Base-by-base conservation (phyloP, 1,140 invertebrate species). In the Globodera rostochiensis region DNA sequence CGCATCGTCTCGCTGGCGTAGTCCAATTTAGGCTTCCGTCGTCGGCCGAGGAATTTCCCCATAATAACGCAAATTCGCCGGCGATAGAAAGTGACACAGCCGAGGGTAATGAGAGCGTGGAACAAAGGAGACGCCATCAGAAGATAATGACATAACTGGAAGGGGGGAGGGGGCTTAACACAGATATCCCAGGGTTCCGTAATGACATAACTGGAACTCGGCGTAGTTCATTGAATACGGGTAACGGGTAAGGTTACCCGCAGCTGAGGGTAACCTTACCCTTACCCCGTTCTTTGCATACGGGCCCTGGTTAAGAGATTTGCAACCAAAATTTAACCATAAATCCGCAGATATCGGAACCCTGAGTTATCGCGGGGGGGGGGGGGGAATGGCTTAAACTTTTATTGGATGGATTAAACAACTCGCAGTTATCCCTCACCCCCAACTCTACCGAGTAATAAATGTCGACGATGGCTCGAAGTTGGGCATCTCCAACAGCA, bases 1-100 rank as follows among this genome's bases (percentile, higher is more conserved):
- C 82, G 75, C 77, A 85, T 86, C 7, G 84, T 85, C 79, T 85
- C 84, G 11, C 77, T 74, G 46, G 73, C 71, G 85, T 85, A 85
- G 70, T 85, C 80, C 36, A 82, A 45, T 67, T 73, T 79, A 4
- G 47, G 70, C 45, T 45, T 45, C 36, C 67, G 66, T 19, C 67
- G 66, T 36, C 36, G 53, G 6, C 25, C 46, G 66, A 49, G 8
- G 6, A 45, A 47, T 9, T 49, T 57, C 50, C 66, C 50, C 46
- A 71, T 7, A 45, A 25, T 45, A 36, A 25, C 47, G 13, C 50
- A 64, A n/a, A 83, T 15, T 8, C 71, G 53, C 1, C 19, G 21
- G 11, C 74, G 82, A 49, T 83, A 84, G 73, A 78, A 84, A 25
- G 53, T 25, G 46, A 74, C 67, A n/a, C 66, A 57, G 36, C 64